phyloP scores from a whole-genome alignment of 92 coral and sea anemone species.

The Epizoanthus illoricatus region DNA sequence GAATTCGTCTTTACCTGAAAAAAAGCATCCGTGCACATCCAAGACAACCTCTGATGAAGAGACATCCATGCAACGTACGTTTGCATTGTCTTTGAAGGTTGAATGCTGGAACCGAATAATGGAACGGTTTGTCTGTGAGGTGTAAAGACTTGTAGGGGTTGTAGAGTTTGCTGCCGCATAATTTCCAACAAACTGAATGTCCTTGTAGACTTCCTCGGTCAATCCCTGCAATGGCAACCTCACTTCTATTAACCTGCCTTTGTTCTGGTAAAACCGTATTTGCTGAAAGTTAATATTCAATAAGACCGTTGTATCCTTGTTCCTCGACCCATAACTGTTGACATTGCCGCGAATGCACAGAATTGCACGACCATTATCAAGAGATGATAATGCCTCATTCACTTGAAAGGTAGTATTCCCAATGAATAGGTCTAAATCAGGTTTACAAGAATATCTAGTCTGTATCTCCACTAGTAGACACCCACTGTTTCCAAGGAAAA shows the following conservation, averaged over 20 bases:
- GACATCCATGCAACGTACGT: conserved; percentile 6
- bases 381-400: conserved; percentile 7
- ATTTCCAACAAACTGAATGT: conserved; percentile 4
- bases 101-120: background rate
- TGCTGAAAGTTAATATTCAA: background rate
- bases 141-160: conserved; percentile 11
- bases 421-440: background rate
- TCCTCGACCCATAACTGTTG: background rate
- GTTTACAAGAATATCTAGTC: background rate
- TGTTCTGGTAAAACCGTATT: conserved; percentile 8
- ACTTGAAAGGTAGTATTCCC: conserved; percentile 9
- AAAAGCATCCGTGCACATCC: background rate
- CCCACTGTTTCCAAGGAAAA: background rate
- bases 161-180: background rate
- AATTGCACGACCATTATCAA: conserved; percentile 2
- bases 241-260: conserved; percentile 9
- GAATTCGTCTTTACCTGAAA: background rate
- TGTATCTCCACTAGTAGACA: conserved; percentile 3
- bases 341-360: background rate
- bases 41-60: conserved; percentile 1
- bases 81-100: background rate
- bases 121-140: conserved; percentile 12
- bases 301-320: background rate
- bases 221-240: background rate
- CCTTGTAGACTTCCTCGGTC: background rate